Evolutionary conservation across 2,888 invertebrate genomes (phyloP).

Genomic region (Chrysolina oricalcia): DNA sequence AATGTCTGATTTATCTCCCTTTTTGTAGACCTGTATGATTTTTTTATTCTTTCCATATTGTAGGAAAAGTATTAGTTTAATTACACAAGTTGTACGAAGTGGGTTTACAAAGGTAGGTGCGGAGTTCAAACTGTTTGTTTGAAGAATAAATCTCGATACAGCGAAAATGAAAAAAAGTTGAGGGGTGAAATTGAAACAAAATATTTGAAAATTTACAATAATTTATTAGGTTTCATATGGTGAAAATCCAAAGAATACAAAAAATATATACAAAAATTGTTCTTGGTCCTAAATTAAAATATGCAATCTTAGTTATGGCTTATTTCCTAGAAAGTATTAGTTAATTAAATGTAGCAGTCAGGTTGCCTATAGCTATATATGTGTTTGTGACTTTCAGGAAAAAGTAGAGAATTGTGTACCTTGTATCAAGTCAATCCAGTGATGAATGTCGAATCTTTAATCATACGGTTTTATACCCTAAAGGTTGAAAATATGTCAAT

Average conservation of each 20-base stretch:
- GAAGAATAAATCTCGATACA: too few species aligned
- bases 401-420: too few species aligned
- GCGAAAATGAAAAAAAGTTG: not conserved
- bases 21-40: too few species aligned
- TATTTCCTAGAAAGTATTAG: not conserved
- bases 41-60: too few species aligned
- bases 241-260: constrained; percentile 6
- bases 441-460: not conserved
- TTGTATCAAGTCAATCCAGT: not conserved
- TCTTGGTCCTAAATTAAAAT: not conserved
- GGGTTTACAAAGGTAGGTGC: too few species aligned
- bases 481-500: not conserved
- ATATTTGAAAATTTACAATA: not conserved
- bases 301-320: constrained; percentile 3
- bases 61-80: too few species aligned
- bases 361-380: not conserved
- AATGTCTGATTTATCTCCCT: too few species aligned
- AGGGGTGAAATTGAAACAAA: not conserved
- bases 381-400: not conserved
- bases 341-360: constrained; percentile 11
- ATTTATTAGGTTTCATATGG: constrained; percentile 12
- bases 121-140: too few species aligned
- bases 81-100: too few species aligned
- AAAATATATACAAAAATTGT: constrained; percentile 22
- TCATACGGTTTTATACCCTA: too few species aligned